A percentile compares a stretch with the other conserved stretches of the same genome.
Conservation (phyloP, 1,140 invertebrate genomes). For the Drosophila ohnishii region DNA sequence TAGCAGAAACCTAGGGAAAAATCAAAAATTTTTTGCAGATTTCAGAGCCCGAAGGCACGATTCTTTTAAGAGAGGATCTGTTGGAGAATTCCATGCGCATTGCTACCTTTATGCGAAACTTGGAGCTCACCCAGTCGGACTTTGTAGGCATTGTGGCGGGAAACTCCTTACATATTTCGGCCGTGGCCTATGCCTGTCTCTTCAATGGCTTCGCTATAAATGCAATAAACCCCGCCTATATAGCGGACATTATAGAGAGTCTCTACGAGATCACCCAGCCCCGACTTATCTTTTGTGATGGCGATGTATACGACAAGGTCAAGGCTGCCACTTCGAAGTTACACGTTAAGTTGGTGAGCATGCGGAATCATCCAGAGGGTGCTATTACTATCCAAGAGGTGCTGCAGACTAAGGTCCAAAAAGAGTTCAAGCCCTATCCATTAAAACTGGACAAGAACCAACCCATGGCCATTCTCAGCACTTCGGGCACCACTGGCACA, state of each 20-base stretch:
- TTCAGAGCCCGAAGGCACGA: slow-evolving; percentile 29
- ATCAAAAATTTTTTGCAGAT: slow-evolving; percentile 8
- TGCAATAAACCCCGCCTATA: slow-evolving; percentile 13
- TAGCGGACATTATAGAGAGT: slow-evolving; percentile 11
- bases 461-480: slow-evolving; percentile 76
- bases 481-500: slow-evolving; percentile 89
- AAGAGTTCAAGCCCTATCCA: slow-evolving; percentile 9
- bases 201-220: slow-evolving; percentile 60
- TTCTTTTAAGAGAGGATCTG: slow-evolving; percentile 22
- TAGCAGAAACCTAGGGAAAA: fast-evolving
- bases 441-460: slow-evolving; percentile 19
- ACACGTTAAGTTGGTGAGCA: slow-evolving; percentile 18
- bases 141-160: slow-evolving; percentile 55
- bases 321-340: slow-evolving; percentile 1
- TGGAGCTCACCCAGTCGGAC: slow-evolving; percentile 14
- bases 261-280: slow-evolving; percentile 43
- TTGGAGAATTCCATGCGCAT: slow-evolving; percentile 25
- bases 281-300: slow-evolving; percentile 44
- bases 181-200: slow-evolving; percentile 56
- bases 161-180: slow-evolving; percentile 47
- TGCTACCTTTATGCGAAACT: slow-evolving; percentile 15
- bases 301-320: slow-evolving; percentile 27
- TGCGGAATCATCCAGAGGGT: slow-evolving; percentile 21
- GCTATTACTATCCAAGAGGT: slow-evolving; percentile 11
- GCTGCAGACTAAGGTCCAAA: neutral